Evolutionary conservation across 1,140 invertebrate species (phyloP).

Genomic region (Phthorimaea operculella): DNA sequence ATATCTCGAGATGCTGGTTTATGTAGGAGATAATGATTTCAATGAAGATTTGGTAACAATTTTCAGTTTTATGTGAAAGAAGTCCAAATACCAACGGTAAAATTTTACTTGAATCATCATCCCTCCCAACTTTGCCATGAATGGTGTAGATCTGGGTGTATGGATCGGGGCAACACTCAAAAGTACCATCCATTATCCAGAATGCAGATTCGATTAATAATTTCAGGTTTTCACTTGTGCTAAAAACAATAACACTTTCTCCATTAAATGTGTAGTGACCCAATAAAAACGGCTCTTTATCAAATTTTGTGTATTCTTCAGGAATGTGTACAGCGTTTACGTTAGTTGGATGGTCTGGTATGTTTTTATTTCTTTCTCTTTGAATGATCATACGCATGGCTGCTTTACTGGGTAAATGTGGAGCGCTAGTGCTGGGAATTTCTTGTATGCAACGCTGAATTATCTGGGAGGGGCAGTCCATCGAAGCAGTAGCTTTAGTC

Average conservation of each 20-base stretch:
- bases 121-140: no score
- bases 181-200: no score
- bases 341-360: not conserved
- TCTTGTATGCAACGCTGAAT: conserved; percentile 3
- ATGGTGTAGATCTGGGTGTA: not conserved
- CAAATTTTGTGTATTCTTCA: not conserved
- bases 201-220: no score
- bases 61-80: no score
- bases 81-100: no score
- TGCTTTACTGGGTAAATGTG: not conserved
- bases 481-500: not conserved
- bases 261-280: not conserved
- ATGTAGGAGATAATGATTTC: not conserved
- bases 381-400: conserved; percentile 1
- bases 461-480: conserved; percentile 4
- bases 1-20: not conserved
- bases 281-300: conserved; percentile 1
- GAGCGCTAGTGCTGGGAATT: conserved; percentile 3
- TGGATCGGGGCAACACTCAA: not conserved
- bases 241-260: no score
- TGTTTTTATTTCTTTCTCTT: not conserved
- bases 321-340: not conserved
- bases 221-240: no score
- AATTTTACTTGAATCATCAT: no score
- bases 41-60: no score